Evolutionary conservation across 2,797 vertebrate species (phyloP), one percentile per base, ranked within the genome.

Genomic region (Malacoctenus gilli): DNA sequence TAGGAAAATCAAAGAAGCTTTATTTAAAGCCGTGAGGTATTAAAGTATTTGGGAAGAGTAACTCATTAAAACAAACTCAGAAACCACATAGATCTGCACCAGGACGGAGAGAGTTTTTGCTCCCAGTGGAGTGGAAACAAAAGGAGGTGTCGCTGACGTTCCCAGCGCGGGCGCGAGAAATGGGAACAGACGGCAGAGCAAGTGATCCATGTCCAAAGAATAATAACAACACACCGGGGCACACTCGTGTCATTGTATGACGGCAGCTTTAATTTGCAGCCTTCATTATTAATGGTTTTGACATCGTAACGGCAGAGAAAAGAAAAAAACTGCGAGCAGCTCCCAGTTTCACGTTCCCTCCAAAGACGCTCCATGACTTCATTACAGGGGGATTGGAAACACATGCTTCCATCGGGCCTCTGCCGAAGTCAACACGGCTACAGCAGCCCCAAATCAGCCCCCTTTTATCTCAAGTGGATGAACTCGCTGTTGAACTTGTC

Each of bases 251-350:
- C 18, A 12, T 28, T 59, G n/a, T 6, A 14, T 68, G 37, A 54
- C 43, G 54, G 15, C 0, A 4, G 46, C 51, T 79, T 55, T 67
- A 41, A 63, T 79, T 47, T 47, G 13, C 75, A 68, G 31, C 58
- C 57, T 56, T 71, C 66, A 68, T 79, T 65, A 82, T 80, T 82
- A 55, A 72, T 66, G 47, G 73, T 57, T 62, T 51, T 72, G 40
- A 80, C 68, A 44, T 36, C 35, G 25, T 68, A 72, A 68, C 16
- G 22, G 56, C 48, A 61, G 56, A 61, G 77, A 73, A 39, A 20
- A n/a, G n/a, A n/a, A n/a, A n/a, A n/a, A n/a, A n/a, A n/a, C n/a
- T n/a, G n/a, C n/a, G 21, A 40, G 58, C 44, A 59, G 47, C 68
- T 52, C 28, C 42, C 48, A 3, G 55, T 49, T 63, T 65, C 60